Evolutionary conservation across 2,797 vertebrate genomes (phyloP).

Genomic region (Coranthus polyacanthus): DNA sequence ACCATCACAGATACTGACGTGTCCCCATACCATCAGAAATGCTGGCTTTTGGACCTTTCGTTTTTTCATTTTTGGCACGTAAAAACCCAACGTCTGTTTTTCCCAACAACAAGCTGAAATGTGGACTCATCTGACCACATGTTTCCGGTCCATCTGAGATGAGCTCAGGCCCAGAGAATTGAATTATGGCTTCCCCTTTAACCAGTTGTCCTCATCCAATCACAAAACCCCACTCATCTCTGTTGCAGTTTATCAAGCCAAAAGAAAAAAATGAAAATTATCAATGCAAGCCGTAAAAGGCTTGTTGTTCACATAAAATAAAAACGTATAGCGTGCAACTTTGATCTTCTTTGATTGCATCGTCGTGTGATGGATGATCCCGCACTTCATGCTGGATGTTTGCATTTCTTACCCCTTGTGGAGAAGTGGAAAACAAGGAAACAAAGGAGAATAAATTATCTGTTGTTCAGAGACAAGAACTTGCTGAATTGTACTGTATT

Average conservation of each 20-base stretch:
- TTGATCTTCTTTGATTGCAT: slow-evolving; percentile 16
- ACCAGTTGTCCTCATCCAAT: slow-evolving; percentile 27
- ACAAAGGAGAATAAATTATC: slow-evolving; percentile 66
- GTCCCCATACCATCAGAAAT: too few relatives aligned
- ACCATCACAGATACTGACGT: too few relatives aligned
- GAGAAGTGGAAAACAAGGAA: slow-evolving; percentile 45
- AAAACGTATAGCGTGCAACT: slow-evolving; percentile 26
- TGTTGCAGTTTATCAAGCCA: slow-evolving; percentile 2
- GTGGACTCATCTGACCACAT: too few relatives aligned
- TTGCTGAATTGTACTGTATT: slow-evolving; percentile 57
- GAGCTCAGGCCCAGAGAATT: too few relatives aligned
- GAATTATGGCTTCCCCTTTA: too few relatives aligned
- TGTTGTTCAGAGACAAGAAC: slow-evolving; percentile 50
- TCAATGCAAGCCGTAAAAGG: not conserved
- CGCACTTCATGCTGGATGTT: slow-evolving; percentile 42
- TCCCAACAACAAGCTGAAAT: too few relatives aligned
- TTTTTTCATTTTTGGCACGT: too few relatives aligned
- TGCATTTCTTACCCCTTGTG: slow-evolving; percentile 44
- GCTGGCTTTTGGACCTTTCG: too few relatives aligned
- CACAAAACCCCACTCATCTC: slow-evolving; percentile 39
- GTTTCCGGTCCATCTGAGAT: too few relatives aligned
- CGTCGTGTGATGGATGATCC: slow-evolving; percentile 42
- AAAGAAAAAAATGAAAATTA: slow-evolving; percentile 14
- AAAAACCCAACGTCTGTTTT: too few relatives aligned
- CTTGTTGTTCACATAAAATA: slow-evolving; percentile 12